Base-by-base conservation (phyloP, 2,113 vertebrate species). In the Caranx ignobilis region DNA sequence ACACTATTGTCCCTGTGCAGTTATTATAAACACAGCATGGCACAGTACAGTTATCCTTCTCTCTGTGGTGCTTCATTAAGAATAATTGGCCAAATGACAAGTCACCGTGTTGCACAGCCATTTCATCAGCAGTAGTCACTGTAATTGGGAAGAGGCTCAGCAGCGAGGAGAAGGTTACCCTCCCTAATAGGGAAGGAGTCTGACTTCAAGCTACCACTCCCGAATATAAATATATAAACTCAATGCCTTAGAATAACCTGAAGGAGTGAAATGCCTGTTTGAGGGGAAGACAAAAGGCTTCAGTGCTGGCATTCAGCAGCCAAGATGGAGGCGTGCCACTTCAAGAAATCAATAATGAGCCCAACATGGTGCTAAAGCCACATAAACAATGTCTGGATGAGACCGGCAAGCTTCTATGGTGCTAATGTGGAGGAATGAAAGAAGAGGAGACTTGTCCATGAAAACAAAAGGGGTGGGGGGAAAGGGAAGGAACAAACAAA, bases 21-120 rank as follows among this genome's bases (percentile, higher is more conserved):
- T 77, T 77, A 91, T 85, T 86, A 89, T 60, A 80, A 87, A 81
- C 70, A 37, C 86, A 88, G 87, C 77, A 48, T 81, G 87, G 69
- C 52, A 75, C 66, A 32, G 69, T 79, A 76, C 73, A 65, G 88
- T 79, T 81, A 61, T 81, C 84, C 41, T 50, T 82, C 84, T 85
- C 71, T 88, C 82, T 75, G 83, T 71, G 78, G 82, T 76, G 82
- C 81, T 90, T 91, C 87, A 87, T 90, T 91, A 88, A 87, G 87
- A 90, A 89, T 93, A 93, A 94, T 91, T 93, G 92, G 92, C 87
- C 90, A 81, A 88, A 91, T 91, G 91, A 92, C 92, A 91, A 91
- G 90, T 82, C 79, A 57, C 84, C 84, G 73, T 81, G 85, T 92
- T 92, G 92, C 91, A 81, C 80, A 77, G 85, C 84, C 87, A 92